Conservation (phyloP, 2,797 vertebrate species). For the Spizella passerina region DNA sequence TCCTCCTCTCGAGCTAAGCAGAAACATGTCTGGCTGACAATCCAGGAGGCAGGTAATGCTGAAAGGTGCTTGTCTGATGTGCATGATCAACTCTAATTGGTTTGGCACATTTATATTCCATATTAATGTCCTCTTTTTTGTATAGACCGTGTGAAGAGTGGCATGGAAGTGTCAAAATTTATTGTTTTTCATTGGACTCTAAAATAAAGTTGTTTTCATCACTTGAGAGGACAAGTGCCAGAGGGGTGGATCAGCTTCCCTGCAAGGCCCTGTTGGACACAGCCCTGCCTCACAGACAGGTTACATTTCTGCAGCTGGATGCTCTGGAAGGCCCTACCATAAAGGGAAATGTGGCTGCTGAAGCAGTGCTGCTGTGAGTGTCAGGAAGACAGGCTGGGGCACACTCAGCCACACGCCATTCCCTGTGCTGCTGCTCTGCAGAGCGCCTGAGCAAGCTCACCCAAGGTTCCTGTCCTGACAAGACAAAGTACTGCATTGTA, state of each 20-base stretch:
- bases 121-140: not conserved
- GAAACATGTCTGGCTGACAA: not conserved
- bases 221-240: not conserved
- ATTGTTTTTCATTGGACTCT: not conserved
- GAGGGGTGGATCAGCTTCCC: not conserved
- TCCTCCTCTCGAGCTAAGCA: not conserved
- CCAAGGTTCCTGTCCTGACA: not conserved
- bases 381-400: not conserved
- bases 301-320: not conserved
- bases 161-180: not conserved
- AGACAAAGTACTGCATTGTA: not conserved
- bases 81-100: not conserved
- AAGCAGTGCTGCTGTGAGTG: not conserved
- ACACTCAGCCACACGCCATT: fast-evolving
- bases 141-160: not conserved
- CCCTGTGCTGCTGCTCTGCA: not conserved
- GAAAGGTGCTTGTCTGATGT: not conserved
- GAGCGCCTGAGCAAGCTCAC: not conserved
- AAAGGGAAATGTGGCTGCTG: not conserved
- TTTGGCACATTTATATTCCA: not conserved
- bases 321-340: not conserved
- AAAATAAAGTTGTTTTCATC: not conserved
- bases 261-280: not conserved
- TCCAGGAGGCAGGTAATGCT: not conserved
- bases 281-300: not conserved